Evolutionary conservation across 2,888 invertebrate genomes (phyloP).

Genomic region (Phymatocera aterrima): DNA sequence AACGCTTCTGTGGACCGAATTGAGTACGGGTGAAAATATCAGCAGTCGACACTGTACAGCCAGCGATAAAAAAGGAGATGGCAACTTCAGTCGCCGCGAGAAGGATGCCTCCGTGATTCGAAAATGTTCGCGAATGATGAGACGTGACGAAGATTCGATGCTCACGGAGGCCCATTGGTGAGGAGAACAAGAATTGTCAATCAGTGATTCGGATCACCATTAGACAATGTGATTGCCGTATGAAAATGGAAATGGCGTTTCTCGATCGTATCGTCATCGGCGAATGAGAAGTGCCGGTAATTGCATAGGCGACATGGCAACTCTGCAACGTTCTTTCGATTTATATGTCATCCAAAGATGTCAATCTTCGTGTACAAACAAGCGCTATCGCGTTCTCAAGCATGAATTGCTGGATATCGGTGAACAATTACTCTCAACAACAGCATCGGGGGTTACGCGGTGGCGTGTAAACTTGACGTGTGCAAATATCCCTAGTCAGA

Average conservation of each 20-base stretch:
- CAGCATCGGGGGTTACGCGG: background rate
- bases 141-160: too few species aligned
- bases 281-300: background rate
- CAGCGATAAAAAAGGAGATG: too few species aligned
- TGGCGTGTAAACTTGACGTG: constrained; percentile 7
- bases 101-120: too few species aligned
- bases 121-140: too few species aligned
- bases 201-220: too few species aligned
- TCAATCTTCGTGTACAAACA: constrained; percentile 44
- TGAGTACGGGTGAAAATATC: too few species aligned
- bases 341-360: constrained; percentile 7
- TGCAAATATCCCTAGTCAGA: constrained; percentile 1
- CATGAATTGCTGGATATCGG: constrained; percentile 43
- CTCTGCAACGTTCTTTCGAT: constrained; percentile 8
- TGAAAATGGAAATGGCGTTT: too few species aligned
- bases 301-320: background rate
- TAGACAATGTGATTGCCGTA: background rate
- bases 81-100: too few species aligned
- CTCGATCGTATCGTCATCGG: background rate
- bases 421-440: constrained; percentile 41
- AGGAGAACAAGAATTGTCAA: too few species aligned
- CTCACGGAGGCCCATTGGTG: too few species aligned
- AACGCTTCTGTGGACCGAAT: too few species aligned
- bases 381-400: constrained; percentile 6
- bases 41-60: too few species aligned